Evolutionary conservation across 2,113 vertebrate species (phyloP).

Genomic region (Scalopus aquaticus): DNA sequence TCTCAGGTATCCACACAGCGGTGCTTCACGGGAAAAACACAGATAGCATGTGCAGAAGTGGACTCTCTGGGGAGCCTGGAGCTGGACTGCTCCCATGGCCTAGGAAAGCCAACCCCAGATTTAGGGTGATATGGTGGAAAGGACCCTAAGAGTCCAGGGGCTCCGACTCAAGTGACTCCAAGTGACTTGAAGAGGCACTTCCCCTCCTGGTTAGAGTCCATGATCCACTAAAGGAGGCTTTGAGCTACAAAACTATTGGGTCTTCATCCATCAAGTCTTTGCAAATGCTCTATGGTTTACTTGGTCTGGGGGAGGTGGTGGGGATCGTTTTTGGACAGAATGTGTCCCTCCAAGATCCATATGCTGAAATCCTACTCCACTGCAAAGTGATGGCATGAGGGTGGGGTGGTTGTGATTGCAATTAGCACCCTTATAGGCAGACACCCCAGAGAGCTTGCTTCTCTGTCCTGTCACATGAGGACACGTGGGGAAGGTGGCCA

Average conservation of each 20-base stretch:
- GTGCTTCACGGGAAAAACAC: neutral
- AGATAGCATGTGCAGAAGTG: too few species aligned
- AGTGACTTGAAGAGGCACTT: neutral
- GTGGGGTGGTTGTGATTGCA: neutral
- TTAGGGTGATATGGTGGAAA: neutral
- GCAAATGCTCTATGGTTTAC: neutral
- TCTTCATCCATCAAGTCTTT: neutral
- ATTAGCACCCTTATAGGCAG: neutral
- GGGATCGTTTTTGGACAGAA: neutral
- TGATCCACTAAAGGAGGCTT: neutral
- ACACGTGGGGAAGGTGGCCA: neutral
- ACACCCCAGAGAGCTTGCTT: neutral
- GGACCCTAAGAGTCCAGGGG: neutral
- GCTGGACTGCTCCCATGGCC: neutral
- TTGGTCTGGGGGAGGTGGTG: too few species aligned
- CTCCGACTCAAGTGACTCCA: neutral
- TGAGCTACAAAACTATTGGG: neutral
- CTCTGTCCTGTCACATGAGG: neutral
- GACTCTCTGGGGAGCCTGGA: neutral
- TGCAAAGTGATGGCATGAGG: neutral
- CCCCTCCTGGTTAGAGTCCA: neutral
- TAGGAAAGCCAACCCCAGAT: neutral
- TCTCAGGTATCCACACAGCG: accelerated
- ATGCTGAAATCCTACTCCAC: neutral
- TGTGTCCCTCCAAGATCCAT: neutral